Base-by-base conservation (phyloP, 2,888 invertebrate species). In the Ischnus inquisitorius region DNA sequence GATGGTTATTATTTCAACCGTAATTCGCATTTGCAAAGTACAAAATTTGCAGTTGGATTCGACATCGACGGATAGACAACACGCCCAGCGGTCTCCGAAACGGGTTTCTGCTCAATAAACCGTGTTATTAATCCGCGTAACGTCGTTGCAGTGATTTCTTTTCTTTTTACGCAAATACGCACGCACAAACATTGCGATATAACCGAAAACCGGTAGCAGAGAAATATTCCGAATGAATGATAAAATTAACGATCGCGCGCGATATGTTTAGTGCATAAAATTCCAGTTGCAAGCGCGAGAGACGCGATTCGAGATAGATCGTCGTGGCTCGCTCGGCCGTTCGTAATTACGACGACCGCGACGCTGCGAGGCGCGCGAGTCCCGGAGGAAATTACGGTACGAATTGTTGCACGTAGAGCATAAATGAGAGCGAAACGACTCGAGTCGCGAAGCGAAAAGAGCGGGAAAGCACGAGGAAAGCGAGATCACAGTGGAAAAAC, bases 331-430 rank as follows among this genome's bases (percentile, higher is more conserved):
- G 74, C 83, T 34, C 80, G 46, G 62, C 57, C 43, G 76, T 67
- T 39, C n/a, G 48, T 78, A 80, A 84, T 84, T 80, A 83, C 69
- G 39, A 75, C 39, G 43, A 74, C 43, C 60, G 5, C 12, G 10
- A 10, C 8, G 34, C 48, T 51, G 25, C 51, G 79, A 65, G 57
- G 22, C 41, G 22, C 41, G 43, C 22, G 22, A 25, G 4, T 46
- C 34, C 46, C 34, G 34, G 77, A 68, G 67, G 64, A 80, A 77
- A 78, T 84, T 64, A 43, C 54, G 68, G 54, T 57, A 64, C 48
- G 74, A 64, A 28, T 57, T 74, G 51, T 65, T 72, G 64, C 74
- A 74, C 64, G 68, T 16, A 19, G 62, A 34, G 34, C 34, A 34
- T 34, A 39, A 80, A 72, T 39, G 25, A 75, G 75, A 79, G 62